phyloP scores from a whole-genome alignment of 2,113 vertebrate genomes.

The Pollimyrus isidori region DNA sequence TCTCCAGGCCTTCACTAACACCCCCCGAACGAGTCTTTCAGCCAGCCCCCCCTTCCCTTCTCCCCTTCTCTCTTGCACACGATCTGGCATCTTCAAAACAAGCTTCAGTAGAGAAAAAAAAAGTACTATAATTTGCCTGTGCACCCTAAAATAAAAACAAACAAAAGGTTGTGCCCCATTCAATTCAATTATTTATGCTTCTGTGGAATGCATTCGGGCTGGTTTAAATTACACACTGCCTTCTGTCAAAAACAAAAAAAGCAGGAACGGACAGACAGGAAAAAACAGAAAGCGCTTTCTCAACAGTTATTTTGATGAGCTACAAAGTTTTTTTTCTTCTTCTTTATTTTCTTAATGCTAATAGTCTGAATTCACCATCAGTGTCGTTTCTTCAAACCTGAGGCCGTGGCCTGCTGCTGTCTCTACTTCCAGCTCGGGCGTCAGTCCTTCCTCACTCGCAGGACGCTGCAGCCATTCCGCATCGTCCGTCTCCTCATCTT shows the following conservation, averaged over 20 bases:
- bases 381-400: slow-evolving; percentile 45
- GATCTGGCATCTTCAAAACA: slow-evolving; percentile 41
- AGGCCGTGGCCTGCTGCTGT: slow-evolving; percentile 39
- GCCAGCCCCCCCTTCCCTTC: not conserved
- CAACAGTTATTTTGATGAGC: slow-evolving; percentile 34
- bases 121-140: slow-evolving; percentile 57
- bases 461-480: slow-evolving; percentile 37
- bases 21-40: not conserved
- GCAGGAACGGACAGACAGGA: slow-evolving; percentile 8
- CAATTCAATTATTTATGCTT: slow-evolving; percentile 67
- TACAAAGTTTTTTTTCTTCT: slow-evolving; percentile 41
- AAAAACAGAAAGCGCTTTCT: not conserved
- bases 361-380: slow-evolving; percentile 35
- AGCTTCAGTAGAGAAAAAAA: slow-evolving; percentile 36
- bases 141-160: slow-evolving; percentile 44
- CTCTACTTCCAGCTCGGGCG: slow-evolving; percentile 40
- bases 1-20: not conserved
- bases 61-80: slow-evolving; percentile 24
- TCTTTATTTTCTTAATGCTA: slow-evolving; percentile 30
- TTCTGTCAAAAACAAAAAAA: slow-evolving; percentile 38
- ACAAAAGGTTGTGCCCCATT: slow-evolving; percentile 48
- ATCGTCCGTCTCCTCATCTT: slow-evolving; percentile 41
- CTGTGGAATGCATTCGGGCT: slow-evolving; percentile 57
- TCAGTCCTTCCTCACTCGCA: not conserved
- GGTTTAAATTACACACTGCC: slow-evolving; percentile 51